These are phyloP conservation scores for Myanophis thanlyinensis DNA, from an alignment of 2,113 vertebrate genomes.

Conservation along the genomic window DNA sequence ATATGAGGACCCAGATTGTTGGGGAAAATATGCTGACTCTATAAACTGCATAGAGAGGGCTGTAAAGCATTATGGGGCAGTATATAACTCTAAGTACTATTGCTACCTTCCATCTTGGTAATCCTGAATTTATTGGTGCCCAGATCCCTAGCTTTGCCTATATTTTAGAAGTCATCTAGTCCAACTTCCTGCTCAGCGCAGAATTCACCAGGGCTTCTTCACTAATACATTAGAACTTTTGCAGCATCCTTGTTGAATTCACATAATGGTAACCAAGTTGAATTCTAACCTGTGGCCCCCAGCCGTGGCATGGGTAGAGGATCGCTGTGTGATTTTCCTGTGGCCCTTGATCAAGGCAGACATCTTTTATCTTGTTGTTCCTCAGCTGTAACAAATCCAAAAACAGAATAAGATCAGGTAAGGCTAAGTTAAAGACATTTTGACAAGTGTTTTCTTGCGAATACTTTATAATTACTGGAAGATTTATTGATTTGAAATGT, in stretches of 20 bases:
- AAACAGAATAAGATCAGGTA: not conserved
- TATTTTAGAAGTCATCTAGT: not conserved
- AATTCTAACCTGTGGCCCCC: slow-evolving; percentile 89
- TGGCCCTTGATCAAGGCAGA: slow-evolving; percentile 92
- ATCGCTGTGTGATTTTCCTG: slow-evolving; percentile 95
- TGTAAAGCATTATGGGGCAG: not conserved
- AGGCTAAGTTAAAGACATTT: not conserved
- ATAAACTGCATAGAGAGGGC: not conserved
- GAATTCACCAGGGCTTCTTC: not conserved
- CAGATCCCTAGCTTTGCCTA: not conserved
- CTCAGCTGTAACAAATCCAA: slow-evolving; percentile 76
- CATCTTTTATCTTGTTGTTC: slow-evolving; percentile 88
- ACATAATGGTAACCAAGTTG: not conserved
- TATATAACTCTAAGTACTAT: not conserved
- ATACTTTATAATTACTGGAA: not conserved
- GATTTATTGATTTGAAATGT: not conserved
- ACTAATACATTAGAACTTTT: not conserved
- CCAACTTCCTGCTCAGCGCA: not conserved
- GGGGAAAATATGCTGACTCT: not conserved
- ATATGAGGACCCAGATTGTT: not conserved
- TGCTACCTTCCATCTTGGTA: not conserved
- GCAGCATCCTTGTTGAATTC: not conserved
- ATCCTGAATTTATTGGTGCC: not conserved
- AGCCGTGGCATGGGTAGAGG: slow-evolving; percentile 92
- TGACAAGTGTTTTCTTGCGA: not conserved